phyloP scores from a whole-genome alignment of 2,113 vertebrate species.

The Acanthisitta chloris region DNA sequence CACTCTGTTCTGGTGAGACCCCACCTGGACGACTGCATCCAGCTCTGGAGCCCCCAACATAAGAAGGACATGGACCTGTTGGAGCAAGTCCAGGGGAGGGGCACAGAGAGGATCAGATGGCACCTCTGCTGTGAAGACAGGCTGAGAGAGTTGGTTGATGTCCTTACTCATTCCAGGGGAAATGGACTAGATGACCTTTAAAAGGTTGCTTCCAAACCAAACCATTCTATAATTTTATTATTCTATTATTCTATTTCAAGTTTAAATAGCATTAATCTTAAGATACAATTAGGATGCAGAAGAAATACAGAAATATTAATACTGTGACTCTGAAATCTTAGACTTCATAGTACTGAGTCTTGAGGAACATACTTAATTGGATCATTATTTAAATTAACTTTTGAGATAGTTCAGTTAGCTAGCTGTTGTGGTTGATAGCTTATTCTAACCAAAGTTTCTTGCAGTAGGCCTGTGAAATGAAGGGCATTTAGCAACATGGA shows the following conservation, averaged over 20 bases:
- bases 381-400: neutral
- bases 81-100: rapidly evolving
- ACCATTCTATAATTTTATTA: neutral
- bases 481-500: neutral
- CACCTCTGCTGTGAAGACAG: neutral
- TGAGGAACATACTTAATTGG: neutral
- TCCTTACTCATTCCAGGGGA: neutral
- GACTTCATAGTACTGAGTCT: neutral
- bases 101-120: neutral
- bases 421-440: neutral
- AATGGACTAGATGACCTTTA: neutral
- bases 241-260: neutral
- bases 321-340: neutral
- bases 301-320: neutral
- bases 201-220: neutral
- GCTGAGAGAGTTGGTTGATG: neutral
- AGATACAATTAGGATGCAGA: neutral
- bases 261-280: neutral
- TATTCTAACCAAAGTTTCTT: neutral
- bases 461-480: neutral
- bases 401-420: neutral
- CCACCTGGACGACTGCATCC: rapidly evolving
- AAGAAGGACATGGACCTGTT: neutral
- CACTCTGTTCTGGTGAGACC: neutral
- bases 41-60: rapidly evolving